Evolutionary conservation across 2,113 vertebrate genomes (phyloP).

Genomic region (Pachypanchax playfairii): DNA sequence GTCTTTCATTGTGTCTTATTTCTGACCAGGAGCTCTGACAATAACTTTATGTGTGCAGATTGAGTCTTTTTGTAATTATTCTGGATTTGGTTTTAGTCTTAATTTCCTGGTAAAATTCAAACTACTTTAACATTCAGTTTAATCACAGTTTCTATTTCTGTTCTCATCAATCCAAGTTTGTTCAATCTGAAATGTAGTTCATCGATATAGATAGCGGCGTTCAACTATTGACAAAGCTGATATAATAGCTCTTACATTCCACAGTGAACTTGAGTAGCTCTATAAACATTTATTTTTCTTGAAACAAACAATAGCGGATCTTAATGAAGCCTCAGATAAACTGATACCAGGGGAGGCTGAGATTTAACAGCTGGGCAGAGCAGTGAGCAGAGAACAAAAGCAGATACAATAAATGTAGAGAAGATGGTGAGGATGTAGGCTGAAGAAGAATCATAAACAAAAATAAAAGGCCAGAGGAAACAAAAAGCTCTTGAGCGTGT

Average conservation of each 20-base stretch:
- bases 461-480: neutral
- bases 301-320: conserved; percentile 1
- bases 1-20: conserved; percentile 1
- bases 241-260: neutral
- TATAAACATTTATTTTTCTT: neutral
- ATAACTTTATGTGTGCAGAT: no score
- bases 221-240: neutral
- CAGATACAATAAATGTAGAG: neutral
- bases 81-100: no score
- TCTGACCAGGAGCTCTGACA: neutral
- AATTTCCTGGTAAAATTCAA: no score
- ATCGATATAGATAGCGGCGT: neutral
- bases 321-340: conserved; percentile 14
- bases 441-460: neutral
- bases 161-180: no score
- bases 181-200: no score
- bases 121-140: no score
- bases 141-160: no score
- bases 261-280: neutral
- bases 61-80: no score
- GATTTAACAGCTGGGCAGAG: conserved; percentile 1
- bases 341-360: neutral
- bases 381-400: neutral
- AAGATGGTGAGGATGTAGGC: neutral
- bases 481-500: conserved; percentile 42